These are phyloP conservation scores for Centruroides sculpturatus DNA, from an alignment of 1,140 invertebrate genomes.

Conservation along the genomic window DNA sequence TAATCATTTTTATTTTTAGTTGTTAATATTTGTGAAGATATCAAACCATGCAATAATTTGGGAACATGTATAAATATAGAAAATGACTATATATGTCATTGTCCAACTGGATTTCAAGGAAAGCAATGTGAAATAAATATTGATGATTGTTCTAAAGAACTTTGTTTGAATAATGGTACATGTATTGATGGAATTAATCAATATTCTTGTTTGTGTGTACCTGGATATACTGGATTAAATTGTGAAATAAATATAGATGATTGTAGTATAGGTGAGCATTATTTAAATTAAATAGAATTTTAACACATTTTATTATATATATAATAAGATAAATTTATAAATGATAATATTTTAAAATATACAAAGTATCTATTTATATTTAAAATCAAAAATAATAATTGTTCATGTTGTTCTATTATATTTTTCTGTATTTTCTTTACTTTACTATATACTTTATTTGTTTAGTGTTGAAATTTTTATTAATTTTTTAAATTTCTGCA, in stretches of 20 bases:
- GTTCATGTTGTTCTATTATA: too few species aligned
- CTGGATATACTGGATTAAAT: conserved; percentile 32
- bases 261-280: conserved; percentile 33
- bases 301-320: too few species aligned
- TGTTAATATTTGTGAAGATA: conserved; percentile 5
- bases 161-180: conserved; percentile 35
- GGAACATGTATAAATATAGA: conserved; percentile 30
- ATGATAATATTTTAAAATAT: too few species aligned
- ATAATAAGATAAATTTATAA: too few species aligned
- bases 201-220: conserved; percentile 30
- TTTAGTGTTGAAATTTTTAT: too few species aligned
- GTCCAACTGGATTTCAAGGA: conserved; percentile 25
- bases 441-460: too few species aligned
- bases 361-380: too few species aligned
- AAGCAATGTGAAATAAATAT: conserved; percentile 46
- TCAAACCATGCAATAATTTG: conserved; percentile 33
- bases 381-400: too few species aligned
- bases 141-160: conserved; percentile 61
- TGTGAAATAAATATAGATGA: conserved; percentile 41
- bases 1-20: conserved; percentile 13
- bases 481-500: too few species aligned
- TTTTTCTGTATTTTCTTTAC: too few species aligned
- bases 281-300: too few species aligned
- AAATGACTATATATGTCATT: conserved; percentile 33
- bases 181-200: conserved; percentile 29